Evolutionary conservation across 1,140 invertebrate species (phyloP).

Genomic region (Euwallacea fornicatus): DNA sequence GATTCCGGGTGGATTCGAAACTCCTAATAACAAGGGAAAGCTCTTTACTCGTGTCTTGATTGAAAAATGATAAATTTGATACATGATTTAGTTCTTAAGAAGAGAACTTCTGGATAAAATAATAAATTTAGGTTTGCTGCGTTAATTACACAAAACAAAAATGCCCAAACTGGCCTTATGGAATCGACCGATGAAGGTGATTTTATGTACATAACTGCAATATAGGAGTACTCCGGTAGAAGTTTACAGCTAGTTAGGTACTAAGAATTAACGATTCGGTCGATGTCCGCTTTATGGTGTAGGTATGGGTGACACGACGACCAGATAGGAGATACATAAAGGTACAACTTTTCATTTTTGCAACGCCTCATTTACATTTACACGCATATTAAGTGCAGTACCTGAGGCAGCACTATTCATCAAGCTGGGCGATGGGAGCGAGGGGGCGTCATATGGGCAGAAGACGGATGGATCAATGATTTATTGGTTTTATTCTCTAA

Average conservation of each 20-base stretch:
- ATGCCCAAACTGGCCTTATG: neutral
- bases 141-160: too few species aligned
- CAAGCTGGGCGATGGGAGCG: too few species aligned
- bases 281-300: constrained; percentile 22
- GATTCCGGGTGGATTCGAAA: too few species aligned
- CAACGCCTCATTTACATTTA: neutral
- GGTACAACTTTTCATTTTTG: constrained; percentile 6
- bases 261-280: constrained; percentile 9
- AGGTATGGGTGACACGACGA: constrained; percentile 6
- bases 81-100: too few species aligned
- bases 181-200: neutral
- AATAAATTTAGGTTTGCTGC: too few species aligned
- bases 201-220: neutral
- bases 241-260: constrained; percentile 21
- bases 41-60: too few species aligned
- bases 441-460: too few species aligned
- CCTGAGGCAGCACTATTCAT: too few species aligned
- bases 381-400: neutral
- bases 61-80: too few species aligned
- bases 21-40: too few species aligned
- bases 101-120: too few species aligned
- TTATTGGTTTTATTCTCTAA: neutral
- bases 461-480: too few species aligned
- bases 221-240: constrained; percentile 4
- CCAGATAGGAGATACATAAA: neutral